Evolutionary conservation across 2,888 invertebrate genomes (phyloP).

Genomic region (Dastarcus helophoroides): DNA sequence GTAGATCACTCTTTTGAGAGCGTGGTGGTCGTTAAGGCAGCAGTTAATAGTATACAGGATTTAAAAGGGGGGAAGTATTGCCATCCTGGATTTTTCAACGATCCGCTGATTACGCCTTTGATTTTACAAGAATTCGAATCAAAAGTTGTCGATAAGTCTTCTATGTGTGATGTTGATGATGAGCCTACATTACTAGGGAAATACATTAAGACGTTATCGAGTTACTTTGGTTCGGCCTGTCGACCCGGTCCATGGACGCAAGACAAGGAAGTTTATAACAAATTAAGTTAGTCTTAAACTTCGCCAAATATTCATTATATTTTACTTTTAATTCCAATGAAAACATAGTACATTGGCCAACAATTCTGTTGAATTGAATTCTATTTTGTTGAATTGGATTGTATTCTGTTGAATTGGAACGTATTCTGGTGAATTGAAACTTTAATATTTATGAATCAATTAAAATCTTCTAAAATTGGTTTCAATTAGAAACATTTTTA

Average conservation of each 20-base stretch:
- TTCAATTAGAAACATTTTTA: too few species aligned
- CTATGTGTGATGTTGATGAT: neutral
- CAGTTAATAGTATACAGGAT: neutral
- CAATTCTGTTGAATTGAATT: too few species aligned
- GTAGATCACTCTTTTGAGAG: neutral
- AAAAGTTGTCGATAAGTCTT: neutral
- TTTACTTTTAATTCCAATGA: too few species aligned
- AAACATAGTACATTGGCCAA: too few species aligned
- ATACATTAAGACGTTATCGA: neutral
- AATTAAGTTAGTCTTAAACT: conserved; percentile 1
- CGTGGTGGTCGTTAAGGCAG: neutral
- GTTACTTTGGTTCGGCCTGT: neutral
- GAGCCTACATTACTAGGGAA: neutral
- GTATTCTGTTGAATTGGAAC: too few species aligned
- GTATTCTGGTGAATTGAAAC: too few species aligned
- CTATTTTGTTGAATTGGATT: too few species aligned
- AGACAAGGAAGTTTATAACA: neutral
- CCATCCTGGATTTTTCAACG: neutral
- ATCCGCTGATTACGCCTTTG: neutral
- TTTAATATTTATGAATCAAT: too few species aligned
- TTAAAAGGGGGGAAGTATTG: conserved; percentile 1
- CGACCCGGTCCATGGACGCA: neutral
- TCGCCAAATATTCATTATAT: too few species aligned
- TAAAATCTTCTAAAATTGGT: too few species aligned
- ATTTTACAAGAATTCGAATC: neutral